Conservation (phyloP, 1,140 invertebrate species). For the Eumaeus atala region DNA sequence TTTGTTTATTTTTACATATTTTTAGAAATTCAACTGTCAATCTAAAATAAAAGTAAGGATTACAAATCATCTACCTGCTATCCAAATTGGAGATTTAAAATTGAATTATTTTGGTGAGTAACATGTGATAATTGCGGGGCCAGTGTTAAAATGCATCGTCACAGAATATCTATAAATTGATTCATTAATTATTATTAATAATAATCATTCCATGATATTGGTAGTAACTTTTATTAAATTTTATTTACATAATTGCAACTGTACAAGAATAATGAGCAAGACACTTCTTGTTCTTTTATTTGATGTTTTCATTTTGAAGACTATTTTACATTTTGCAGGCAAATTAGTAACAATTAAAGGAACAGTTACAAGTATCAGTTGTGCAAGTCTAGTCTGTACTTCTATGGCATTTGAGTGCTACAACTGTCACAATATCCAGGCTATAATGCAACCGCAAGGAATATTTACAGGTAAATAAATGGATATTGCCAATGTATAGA, state of each 20-base stretch:
- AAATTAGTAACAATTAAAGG: constrained; percentile 90
- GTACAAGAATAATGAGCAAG: too few relatives aligned
- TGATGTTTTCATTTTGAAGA: too few relatives aligned
- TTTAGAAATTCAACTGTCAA: constrained; percentile 69
- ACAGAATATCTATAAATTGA: too few relatives aligned
- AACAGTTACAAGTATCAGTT: constrained; percentile 88
- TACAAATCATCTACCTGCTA: constrained; percentile 80
- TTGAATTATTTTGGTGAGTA: constrained; percentile 83
- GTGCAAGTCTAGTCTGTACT: constrained; percentile 82
- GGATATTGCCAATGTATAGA: too few relatives aligned
- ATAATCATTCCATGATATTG: too few relatives aligned
- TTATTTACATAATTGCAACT: too few relatives aligned
- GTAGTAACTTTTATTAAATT: too few relatives aligned
- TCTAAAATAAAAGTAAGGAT: constrained; percentile 77
- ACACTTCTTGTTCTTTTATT: too few relatives aligned
- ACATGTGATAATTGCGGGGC: not conserved
- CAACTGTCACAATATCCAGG: constrained; percentile 79
- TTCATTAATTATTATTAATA: too few relatives aligned
- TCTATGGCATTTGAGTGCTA: constrained; percentile 87
- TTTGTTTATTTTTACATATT: constrained; percentile 23
- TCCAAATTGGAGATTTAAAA: constrained; percentile 84
- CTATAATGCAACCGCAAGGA: constrained; percentile 78
- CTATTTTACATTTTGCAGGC: constrained; percentile 69
- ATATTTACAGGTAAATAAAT: constrained; percentile 66
- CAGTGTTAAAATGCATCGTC: not conserved